These are phyloP conservation scores for Otis tarda DNA, from an alignment of 2,113 vertebrate genomes.

Conservation along the genomic window DNA sequence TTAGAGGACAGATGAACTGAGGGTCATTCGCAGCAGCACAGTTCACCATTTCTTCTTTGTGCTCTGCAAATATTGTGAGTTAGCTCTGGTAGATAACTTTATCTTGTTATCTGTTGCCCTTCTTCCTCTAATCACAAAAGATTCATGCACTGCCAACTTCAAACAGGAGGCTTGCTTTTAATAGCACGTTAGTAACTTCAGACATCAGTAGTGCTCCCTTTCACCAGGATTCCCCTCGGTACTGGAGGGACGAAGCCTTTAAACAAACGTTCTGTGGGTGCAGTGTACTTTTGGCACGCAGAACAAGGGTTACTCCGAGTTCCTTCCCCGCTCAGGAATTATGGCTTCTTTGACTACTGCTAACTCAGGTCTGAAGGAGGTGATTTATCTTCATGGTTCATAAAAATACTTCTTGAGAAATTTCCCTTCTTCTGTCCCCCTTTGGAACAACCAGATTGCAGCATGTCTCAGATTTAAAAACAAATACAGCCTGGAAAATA, in stretches of 20 bases:
- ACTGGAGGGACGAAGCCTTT: background rate
- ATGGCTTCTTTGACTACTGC: background rate
- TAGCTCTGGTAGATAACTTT: background rate
- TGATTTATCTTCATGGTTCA: conserved; percentile 30
- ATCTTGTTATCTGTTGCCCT: conserved; percentile 12
- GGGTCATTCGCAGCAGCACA: background rate
- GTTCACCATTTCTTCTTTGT: background rate
- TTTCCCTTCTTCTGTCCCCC: conserved; percentile 1
- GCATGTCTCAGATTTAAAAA: conserved; percentile 29
- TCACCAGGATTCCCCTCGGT: conserved; percentile 11
- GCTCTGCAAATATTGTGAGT: background rate
- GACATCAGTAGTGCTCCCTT: background rate
- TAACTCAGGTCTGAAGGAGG: conserved; percentile 24
- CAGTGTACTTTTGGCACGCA: fast-evolving
- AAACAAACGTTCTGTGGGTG: background rate
- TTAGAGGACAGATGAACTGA: background rate
- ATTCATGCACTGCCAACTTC: background rate
- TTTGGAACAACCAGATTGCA: conserved; percentile 10
- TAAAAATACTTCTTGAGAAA: conserved; percentile 30
- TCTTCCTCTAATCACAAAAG: conserved; percentile 33
- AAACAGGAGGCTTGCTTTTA: conserved; percentile 31
- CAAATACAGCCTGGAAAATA: conserved; percentile 32
- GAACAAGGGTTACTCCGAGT: background rate
- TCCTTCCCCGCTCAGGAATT: background rate
- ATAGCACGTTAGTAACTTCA: background rate